These are phyloP conservation scores for Lepidurus arcticus DNA, from an alignment of 1,140 invertebrate species.

Conservation along the genomic window DNA sequence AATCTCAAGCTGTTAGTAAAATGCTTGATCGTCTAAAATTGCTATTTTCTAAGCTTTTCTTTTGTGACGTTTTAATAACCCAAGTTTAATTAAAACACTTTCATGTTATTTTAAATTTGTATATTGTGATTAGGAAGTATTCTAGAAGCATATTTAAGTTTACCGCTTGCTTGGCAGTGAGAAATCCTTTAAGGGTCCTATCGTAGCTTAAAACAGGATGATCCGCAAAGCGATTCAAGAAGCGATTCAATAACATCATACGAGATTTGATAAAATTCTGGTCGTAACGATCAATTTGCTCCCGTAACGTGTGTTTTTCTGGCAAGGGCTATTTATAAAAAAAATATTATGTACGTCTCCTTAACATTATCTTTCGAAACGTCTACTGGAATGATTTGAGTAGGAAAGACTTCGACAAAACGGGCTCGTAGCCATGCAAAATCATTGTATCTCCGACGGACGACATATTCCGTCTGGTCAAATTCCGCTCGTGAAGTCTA, in stretches of 20 bases:
- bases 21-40: not conserved
- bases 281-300: slow-evolving; percentile 65
- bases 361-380: slow-evolving; percentile 23
- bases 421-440: slow-evolving; percentile 66
- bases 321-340: slow-evolving; percentile 56
- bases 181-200: slow-evolving; percentile 59
- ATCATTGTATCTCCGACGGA: slow-evolving; percentile 66
- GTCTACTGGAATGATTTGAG: slow-evolving; percentile 63
- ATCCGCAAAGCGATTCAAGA: slow-evolving; percentile 57
- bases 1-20: not conserved
- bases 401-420: slow-evolving; percentile 59
- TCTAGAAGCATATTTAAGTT: slow-evolving; percentile 22
- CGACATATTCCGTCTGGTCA: slow-evolving; percentile 59
- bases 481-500: slow-evolving; percentile 61
- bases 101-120: slow-evolving; percentile 16
- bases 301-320: slow-evolving; percentile 63
- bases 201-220: slow-evolving; percentile 68
- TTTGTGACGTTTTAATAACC: not conserved
- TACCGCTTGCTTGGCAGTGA: slow-evolving; percentile 53
- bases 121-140: slow-evolving; percentile 17
- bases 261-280: slow-evolving; percentile 65
- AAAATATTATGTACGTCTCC: slow-evolving; percentile 5
- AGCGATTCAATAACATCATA: slow-evolving; percentile 64
- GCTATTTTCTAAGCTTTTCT: not conserved
- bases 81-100: not conserved